Evolutionary conservation across 2,797 vertebrate genomes (phyloP), one percentile per base, ranked within the genome.

Genomic region (Amniataba percoides): DNA sequence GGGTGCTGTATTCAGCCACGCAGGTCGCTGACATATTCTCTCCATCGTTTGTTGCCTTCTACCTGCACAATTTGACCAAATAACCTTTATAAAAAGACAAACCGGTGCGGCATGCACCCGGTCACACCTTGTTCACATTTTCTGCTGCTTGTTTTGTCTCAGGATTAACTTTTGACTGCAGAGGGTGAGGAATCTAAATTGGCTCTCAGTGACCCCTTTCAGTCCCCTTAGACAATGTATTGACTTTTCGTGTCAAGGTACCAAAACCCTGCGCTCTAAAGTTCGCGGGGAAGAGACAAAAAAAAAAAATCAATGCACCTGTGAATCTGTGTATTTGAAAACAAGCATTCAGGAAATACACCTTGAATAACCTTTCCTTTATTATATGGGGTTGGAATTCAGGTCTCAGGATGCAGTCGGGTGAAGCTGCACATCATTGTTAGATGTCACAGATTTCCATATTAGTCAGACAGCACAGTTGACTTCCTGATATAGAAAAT

Each of bases 141-240:
- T 84, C 78, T 25, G 60, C 46, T 2, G 63, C 72, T 83, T 81
- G 80, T 80, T 86, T 92, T 91, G 91, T 90, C 85, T 88, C 66
- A 59, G 71, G 84, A 89, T 92, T 85, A 86, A 75, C 78, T 81
- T 88, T 64, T 82, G 62, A 69, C 76, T 80, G 49, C 21, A 25
- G 72, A 82, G 48, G 74, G 74, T 43, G 25, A 80, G 61, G 82
- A 83, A 86, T 87, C 84, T 74, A 88, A 91, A 89, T 88, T 88
- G 77, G 59, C 72, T 87, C 67, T 78, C 71, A 61, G 73, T 89
- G 88, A 92, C 81, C 85, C 63, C 83, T 88, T 82, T 79, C 71
- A 74, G 66, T 80, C 83, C 63, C 84, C 31, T 73, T 53, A 86
- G 81, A 90, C 88, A 70, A 56, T 21, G 40, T 78, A 86, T 88